Percentiles rank a stretch among this genome's conserved stretches.
Conservation (phyloP, 2,113 vertebrate genomes). For the Engystomops pustulosus region DNA sequence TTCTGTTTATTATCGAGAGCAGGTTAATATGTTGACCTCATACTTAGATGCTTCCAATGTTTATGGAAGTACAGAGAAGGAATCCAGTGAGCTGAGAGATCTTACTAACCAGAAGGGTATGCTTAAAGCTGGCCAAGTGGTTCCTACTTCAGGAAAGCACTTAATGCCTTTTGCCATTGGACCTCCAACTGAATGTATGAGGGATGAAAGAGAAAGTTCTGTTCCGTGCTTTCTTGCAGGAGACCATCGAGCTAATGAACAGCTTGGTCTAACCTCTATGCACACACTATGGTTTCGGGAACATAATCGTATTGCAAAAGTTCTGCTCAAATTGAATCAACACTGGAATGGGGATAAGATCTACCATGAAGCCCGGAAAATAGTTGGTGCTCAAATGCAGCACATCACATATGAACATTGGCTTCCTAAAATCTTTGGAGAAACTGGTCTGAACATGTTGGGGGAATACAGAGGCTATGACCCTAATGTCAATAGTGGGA, state of each 20-base stretch:
- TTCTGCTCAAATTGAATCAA: slow-evolving; percentile 68
- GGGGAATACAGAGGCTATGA: slow-evolving; percentile 73
- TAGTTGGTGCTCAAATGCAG: slow-evolving; percentile 76
- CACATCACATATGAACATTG: slow-evolving; percentile 74
- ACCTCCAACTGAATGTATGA: slow-evolving; percentile 75
- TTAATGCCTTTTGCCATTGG: slow-evolving; percentile 72
- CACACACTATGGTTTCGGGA: slow-evolving; percentile 76
- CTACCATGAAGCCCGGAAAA: slow-evolving; percentile 73
- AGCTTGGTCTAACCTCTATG: slow-evolving; percentile 73
- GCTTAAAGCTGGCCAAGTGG: slow-evolving; percentile 67
- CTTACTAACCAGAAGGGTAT: slow-evolving; percentile 63
- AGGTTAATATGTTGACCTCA: slow-evolving; percentile 75
- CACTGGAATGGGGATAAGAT: slow-evolving; percentile 75
- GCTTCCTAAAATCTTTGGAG: slow-evolving; percentile 74
- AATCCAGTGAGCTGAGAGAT: slow-evolving; percentile 67
- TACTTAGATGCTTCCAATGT: slow-evolving; percentile 74
- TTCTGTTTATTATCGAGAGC: slow-evolving; percentile 73
- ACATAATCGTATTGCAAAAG: slow-evolving; percentile 68
- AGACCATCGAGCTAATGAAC: slow-evolving; percentile 75
- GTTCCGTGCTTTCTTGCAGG: slow-evolving; percentile 73
- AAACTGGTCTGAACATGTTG: slow-evolving; percentile 73
- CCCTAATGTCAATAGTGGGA: slow-evolving; percentile 68
- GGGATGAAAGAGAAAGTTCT: slow-evolving; percentile 71
- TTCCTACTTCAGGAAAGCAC: slow-evolving; percentile 66
- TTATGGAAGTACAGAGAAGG: slow-evolving; percentile 72